Evolutionary conservation across 2,113 vertebrate genomes (phyloP).

Genomic region (Jaculus jaculus): DNA sequence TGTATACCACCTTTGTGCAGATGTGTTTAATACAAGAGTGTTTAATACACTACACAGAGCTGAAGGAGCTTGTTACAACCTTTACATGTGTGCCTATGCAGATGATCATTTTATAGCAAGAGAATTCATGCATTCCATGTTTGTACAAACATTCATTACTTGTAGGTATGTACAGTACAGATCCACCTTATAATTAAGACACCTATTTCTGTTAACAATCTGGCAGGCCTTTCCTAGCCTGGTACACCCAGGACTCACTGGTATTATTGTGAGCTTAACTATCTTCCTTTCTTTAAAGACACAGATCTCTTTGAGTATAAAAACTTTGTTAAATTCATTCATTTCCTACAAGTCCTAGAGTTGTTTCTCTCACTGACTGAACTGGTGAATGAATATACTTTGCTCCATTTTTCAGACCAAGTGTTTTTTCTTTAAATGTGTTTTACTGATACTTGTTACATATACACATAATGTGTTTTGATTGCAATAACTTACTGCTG

Average conservation of each 20-base stretch:
- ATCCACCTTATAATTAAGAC: conserved; percentile 1
- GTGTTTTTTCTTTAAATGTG: background rate
- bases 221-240: background rate
- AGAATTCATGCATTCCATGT: background rate
- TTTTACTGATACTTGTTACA: no score
- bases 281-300: background rate
- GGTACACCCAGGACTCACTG: background rate
- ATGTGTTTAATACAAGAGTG: rapidly evolving
- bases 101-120: background rate
- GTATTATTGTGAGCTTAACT: background rate
- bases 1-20: rapidly evolving
- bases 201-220: conserved; percentile 22
- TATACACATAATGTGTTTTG: no score
- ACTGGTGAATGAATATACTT: background rate
- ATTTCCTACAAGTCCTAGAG: background rate
- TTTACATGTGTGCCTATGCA: background rate
- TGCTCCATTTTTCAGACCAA: background rate
- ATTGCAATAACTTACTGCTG: no score
- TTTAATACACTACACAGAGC: rapidly evolving
- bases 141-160: background rate
- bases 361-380: background rate
- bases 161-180: background rate
- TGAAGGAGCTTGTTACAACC: background rate
- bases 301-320: background rate
- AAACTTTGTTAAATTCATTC: background rate